These are phyloP conservation scores for Danaus chrysippus DNA, from an alignment of 2,888 invertebrate species.

Conservation along the genomic window DNA sequence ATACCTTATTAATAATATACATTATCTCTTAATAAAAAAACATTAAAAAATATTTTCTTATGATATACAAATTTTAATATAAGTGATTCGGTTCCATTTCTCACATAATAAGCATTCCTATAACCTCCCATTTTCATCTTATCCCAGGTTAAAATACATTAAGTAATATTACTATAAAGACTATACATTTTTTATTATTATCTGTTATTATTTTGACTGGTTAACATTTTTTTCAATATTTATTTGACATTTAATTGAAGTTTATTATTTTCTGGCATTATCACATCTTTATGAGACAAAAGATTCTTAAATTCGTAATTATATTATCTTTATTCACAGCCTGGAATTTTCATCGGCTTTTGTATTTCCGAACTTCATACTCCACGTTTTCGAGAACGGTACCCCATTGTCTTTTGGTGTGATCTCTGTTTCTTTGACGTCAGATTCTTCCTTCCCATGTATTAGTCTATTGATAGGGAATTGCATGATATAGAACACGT, in stretches of 20 bases:
- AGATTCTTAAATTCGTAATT: constrained; percentile 18
- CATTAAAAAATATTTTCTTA: too few relatives aligned
- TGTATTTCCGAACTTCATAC: constrained; percentile 45
- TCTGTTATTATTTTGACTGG: neutral
- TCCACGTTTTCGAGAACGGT: constrained; percentile 42
- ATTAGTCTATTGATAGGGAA: constrained; percentile 62
- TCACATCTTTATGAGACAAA: neutral
- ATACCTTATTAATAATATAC: too few relatives aligned
- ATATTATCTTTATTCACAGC: constrained; percentile 37
- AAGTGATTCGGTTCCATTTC: neutral
- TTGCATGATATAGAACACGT: constrained; percentile 58
- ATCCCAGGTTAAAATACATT: neutral
- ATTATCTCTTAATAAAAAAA: too few relatives aligned
- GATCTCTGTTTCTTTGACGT: constrained; percentile 16
- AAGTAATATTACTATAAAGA: neutral
- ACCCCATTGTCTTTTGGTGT: constrained; percentile 18
- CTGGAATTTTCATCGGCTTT: constrained; percentile 53
- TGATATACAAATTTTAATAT: too few relatives aligned
- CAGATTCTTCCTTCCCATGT: constrained; percentile 38
- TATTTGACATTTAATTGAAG: neutral
- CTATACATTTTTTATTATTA: neutral
- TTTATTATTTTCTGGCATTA: neutral
- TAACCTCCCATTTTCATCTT: neutral
- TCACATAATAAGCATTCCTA: neutral
- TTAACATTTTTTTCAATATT: neutral